A percentile compares a stretch with the other conserved stretches of the same genome.
phyloP scores from a whole-genome alignment of 2,888 invertebrate genomes.

The Drosophila neotestacea region DNA sequence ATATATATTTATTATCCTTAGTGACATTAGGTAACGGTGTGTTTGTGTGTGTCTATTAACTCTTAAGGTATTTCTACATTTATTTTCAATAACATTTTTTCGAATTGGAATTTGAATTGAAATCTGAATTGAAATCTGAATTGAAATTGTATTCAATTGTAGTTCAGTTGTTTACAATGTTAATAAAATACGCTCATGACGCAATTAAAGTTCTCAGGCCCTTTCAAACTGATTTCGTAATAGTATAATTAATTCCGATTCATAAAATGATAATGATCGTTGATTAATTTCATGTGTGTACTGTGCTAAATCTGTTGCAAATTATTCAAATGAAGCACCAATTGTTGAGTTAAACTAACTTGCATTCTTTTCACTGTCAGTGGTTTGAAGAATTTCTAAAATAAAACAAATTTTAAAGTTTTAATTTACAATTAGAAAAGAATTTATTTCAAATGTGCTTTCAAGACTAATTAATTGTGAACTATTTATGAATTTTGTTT shows the following conservation, averaged over 20 bases:
- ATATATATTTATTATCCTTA: not conserved
- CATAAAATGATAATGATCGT: constrained; percentile 12
- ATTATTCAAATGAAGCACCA: not conserved
- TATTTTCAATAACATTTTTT: not conserved
- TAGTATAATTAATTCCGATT: constrained; percentile 8
- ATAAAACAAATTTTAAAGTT: not conserved
- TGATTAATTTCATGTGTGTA: not conserved
- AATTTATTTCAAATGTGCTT: not conserved
- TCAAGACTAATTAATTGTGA: not conserved
- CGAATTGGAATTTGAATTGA: not conserved
- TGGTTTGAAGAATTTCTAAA: not conserved
- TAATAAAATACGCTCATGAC: not conserved
- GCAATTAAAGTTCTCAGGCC: constrained; percentile 2
- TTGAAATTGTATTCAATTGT: not conserved
- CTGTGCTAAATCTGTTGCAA: constrained; percentile 1
- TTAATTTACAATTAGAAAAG: not conserved
- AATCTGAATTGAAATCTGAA: not conserved
- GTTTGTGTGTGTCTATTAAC: not conserved
- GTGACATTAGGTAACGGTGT: not conserved
- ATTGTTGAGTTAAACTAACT: too few species aligned
- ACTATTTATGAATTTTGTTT: not conserved
- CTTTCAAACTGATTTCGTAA: constrained; percentile 2
- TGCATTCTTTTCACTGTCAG: too few species aligned
- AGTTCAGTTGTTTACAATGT: constrained; percentile 9
- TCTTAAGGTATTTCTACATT: not conserved